Conservation (phyloP, 2,113 vertebrate species). For the Oncorhynchus mykiss region DNA sequence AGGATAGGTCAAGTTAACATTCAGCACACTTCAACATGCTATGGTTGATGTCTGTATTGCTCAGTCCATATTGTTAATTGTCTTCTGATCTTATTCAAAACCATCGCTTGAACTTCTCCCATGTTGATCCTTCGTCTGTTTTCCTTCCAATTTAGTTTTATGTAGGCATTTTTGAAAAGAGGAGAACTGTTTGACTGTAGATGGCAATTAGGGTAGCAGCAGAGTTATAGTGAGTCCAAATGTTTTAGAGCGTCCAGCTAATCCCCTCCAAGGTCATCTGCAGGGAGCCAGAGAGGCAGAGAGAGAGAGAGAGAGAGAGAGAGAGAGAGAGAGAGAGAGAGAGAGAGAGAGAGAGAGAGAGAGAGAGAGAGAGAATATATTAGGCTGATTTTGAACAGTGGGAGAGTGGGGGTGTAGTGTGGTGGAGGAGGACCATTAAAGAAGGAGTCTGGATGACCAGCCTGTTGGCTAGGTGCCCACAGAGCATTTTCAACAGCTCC, state of each 20-base stretch:
- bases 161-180: too few relatives aligned
- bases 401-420: constrained; percentile 58
- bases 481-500: constrained; percentile 81
- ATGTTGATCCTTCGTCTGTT: neutral
- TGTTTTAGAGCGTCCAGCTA: constrained; percentile 23
- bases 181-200: constrained; percentile 14
- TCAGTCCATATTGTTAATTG: too few relatives aligned
- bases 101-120: neutral
- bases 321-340: too few relatives aligned
- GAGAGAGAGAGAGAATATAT: constrained; percentile 59
- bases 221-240: constrained; percentile 28
- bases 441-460: constrained; percentile 68
- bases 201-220: constrained; percentile 38
- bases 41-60: neutral
- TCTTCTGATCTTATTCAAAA: neutral
- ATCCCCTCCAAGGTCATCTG: constrained; percentile 53
- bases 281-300: neutral
- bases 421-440: constrained; percentile 20
- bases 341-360: neutral
- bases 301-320: too few relatives aligned
- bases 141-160: neutral
- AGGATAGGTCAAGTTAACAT: neutral
- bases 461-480: constrained; percentile 82
- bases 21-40: neutral
- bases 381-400: constrained; percentile 35